Evolutionary conservation across 2,888 invertebrate species (phyloP).

Genomic region (Ormyrus thymus): DNA sequence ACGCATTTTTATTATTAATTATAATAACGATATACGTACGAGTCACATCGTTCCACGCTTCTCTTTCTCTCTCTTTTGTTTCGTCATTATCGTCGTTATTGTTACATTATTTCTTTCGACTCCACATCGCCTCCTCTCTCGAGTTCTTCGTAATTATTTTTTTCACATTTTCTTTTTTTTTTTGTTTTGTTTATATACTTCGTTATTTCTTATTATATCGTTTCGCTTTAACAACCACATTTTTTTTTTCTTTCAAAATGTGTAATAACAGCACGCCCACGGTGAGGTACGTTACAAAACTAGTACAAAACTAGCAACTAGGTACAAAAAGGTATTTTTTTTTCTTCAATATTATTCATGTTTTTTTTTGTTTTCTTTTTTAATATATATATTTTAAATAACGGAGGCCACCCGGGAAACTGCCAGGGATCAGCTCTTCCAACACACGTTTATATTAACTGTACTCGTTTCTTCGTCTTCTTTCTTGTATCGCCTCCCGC

Average conservation of each 20-base stretch:
- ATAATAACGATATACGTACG: slow-evolving; percentile 50
- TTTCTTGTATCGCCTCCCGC: slow-evolving; percentile 30
- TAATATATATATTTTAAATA: slow-evolving; percentile 33
- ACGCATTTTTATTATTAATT: slow-evolving; percentile 36
- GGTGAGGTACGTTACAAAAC: slow-evolving; percentile 77
- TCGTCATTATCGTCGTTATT: slow-evolving; percentile 29
- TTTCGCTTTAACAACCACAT: slow-evolving; percentile 65
- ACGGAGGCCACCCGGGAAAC: slow-evolving; percentile 66
- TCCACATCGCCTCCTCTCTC: slow-evolving; percentile 55
- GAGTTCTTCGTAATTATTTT: slow-evolving; percentile 3
- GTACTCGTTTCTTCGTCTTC: slow-evolving; percentile 47
- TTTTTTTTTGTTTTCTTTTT: slow-evolving; percentile 31
- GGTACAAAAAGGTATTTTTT: slow-evolving; percentile 75
- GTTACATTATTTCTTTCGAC: slow-evolving; percentile 59
- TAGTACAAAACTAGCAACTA: slow-evolving; percentile 79
- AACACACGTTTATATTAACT: neutral
- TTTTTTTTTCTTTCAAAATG: slow-evolving; percentile 65
- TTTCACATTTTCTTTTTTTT: slow-evolving; percentile 6
- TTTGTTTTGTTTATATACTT: slow-evolving; percentile 42
- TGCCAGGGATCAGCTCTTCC: slow-evolving; percentile 67
- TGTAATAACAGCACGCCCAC: slow-evolving; percentile 72
- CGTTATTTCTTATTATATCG: slow-evolving; percentile 17
- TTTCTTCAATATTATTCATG: slow-evolving; percentile 19
- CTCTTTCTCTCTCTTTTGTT: slow-evolving; percentile 4
- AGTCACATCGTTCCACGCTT: slow-evolving; percentile 7